phyloP scores from a whole-genome alignment of 2,113 vertebrate genomes.

The Petaurus breviceps region DNA sequence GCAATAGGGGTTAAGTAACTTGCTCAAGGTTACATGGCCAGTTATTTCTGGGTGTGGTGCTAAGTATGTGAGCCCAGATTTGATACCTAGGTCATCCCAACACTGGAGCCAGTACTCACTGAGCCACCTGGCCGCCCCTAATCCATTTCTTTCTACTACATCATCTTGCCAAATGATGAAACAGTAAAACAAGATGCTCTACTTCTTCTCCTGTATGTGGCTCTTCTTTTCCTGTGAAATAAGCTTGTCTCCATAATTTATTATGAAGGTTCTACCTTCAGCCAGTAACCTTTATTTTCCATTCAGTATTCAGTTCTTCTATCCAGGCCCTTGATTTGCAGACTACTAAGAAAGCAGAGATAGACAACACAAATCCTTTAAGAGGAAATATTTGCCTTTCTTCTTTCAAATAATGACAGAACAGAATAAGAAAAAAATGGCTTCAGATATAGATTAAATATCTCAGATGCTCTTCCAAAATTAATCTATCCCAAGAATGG shows the following conservation, averaged over 20 bases:
- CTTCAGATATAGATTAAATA: not conserved
- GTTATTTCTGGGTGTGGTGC: too few relatives aligned
- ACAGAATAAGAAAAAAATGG: slow-evolving; percentile 5
- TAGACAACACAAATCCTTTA: slow-evolving; percentile 25
- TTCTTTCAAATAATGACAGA: not conserved
- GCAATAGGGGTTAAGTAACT: too few relatives aligned
- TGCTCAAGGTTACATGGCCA: too few relatives aligned
- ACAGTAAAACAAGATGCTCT: not conserved
- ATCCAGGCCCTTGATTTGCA: slow-evolving; percentile 26
- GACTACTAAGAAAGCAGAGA: slow-evolving; percentile 2
- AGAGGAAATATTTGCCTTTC: slow-evolving; percentile 34
- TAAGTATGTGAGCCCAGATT: too few relatives aligned
- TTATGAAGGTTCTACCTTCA: not conserved
- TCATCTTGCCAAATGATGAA: not conserved
- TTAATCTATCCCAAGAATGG: not conserved
- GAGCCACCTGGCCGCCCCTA: too few relatives aligned
- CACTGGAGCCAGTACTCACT: too few relatives aligned
- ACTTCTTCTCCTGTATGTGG: not conserved
- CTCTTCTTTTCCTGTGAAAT: not conserved
- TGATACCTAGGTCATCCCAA: too few relatives aligned
- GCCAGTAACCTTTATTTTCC: not conserved
- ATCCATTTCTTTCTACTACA: not conserved
- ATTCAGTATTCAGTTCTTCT: not conserved
- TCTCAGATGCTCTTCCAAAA: not conserved
- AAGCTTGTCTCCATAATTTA: not conserved